phyloP scores from a whole-genome alignment of 2,113 vertebrate species.

The Ailurus styani region DNA sequence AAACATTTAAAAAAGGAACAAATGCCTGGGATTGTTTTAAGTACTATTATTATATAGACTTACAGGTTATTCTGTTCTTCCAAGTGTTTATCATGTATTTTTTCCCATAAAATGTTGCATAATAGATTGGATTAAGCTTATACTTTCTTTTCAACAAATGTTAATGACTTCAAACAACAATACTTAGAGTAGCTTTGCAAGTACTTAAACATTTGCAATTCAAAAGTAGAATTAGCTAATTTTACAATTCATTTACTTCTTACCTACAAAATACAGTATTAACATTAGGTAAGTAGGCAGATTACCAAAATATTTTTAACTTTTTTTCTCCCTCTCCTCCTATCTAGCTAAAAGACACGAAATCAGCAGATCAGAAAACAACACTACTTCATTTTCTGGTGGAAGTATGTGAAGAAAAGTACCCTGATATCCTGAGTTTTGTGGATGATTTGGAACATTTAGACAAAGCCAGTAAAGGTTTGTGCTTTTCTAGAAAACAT shows the following conservation, averaged over 20 bases:
- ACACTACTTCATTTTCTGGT: slow-evolving; percentile 96
- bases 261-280: neutral
- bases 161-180: slow-evolving; percentile 10
- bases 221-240: neutral
- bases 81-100: neutral
- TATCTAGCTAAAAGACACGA: slow-evolving; percentile 93
- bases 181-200: neutral
- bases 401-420: slow-evolving; percentile 92
- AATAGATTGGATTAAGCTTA: neutral
- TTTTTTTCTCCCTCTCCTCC: neutral
- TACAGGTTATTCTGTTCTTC: neutral
- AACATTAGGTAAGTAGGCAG: neutral
- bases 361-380: slow-evolving; percentile 93
- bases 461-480: slow-evolving; percentile 96
- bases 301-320: slow-evolving; percentile 11
- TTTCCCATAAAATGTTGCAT: neutral
- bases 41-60: neutral
- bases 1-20: neutral
- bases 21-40: neutral
- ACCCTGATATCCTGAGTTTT: slow-evolving; percentile 90
- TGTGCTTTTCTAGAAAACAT: slow-evolving; percentile 39
- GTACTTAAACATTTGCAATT: slow-evolving; percentile 26
- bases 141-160: neutral
- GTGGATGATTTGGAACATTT: slow-evolving; percentile 91
- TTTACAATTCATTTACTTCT: slow-evolving; percentile 32